Percentiles rank a stretch among this genome's conserved stretches.
These are phyloP conservation scores for Diprion similis DNA, from an alignment of 1,140 invertebrate genomes.

Conservation along the genomic window DNA sequence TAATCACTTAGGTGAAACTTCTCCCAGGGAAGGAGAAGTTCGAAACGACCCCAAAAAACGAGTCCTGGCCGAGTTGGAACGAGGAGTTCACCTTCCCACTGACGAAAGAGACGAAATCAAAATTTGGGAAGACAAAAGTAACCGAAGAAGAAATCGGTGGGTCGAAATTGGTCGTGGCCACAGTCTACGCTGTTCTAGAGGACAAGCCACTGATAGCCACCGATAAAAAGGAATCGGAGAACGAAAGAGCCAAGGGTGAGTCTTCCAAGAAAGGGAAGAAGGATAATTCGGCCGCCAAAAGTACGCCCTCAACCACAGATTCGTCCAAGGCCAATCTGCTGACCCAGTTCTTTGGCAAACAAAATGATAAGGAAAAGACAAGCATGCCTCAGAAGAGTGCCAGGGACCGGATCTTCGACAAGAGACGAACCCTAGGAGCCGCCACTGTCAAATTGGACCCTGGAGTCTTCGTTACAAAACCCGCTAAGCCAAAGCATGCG, in stretches of 20 bases:
- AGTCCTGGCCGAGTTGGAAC: conserved; percentile 79
- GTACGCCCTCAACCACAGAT: conserved; percentile 34
- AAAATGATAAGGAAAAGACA: conserved; percentile 39
- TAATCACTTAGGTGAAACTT: conserved; percentile 68
- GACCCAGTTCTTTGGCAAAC: conserved; percentile 52
- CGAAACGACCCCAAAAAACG: conserved; percentile 75
- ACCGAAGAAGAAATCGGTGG: conserved; percentile 67
- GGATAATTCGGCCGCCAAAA: conserved; percentile 18
- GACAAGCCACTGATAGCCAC: conserved; percentile 61
- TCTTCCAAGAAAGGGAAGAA: conserved; percentile 47
- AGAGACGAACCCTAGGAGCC: conserved; percentile 70
- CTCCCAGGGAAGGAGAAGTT: conserved; percentile 76
- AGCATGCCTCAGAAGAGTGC: conserved; percentile 23
- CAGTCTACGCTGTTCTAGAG: conserved; percentile 76
- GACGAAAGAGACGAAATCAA: conserved; percentile 59
- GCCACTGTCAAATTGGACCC: conserved; percentile 76
- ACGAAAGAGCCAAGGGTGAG: conserved; percentile 46
- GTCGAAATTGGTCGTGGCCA: conserved; percentile 74
- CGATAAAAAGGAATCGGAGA: conserved; percentile 57
- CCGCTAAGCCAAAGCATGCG: conserved; percentile 60
- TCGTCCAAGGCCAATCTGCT: conserved; percentile 49
- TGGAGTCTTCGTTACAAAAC: conserved; percentile 71
- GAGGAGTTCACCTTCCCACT: conserved; percentile 76
- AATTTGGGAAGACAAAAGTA: conserved; percentile 56
- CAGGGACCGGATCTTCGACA: conserved; percentile 64